Evolutionary conservation across 30 jellyfish, hydroid and myxozoan genomes (phyloP).

Genomic region (Aurelia coerulea): DNA sequence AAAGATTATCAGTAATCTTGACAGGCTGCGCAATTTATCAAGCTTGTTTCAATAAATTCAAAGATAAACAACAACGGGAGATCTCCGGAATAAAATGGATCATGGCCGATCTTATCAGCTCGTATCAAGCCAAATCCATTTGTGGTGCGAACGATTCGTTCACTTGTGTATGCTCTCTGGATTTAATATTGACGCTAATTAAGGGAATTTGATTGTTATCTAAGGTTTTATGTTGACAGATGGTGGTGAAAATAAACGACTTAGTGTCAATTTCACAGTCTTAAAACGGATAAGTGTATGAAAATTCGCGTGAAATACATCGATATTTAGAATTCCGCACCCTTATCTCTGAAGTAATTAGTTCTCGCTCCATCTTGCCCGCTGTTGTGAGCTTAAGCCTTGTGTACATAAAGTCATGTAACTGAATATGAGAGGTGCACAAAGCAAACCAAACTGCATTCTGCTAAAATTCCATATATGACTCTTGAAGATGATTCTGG

Average conservation of each 20-base stretch:
- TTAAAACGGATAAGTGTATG: conserved; percentile 6
- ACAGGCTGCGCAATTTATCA: conserved; percentile 30
- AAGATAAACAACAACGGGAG: conserved; percentile 52
- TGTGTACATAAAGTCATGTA: too few relatives aligned
- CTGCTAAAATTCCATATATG: too few relatives aligned
- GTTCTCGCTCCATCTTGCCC: too few relatives aligned
- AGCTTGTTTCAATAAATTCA: conserved; percentile 34
- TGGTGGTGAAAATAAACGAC: conserved; percentile 10
- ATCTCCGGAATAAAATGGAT: conserved; percentile 38
- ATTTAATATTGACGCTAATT: conserved; percentile 38
- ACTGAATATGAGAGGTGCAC: too few relatives aligned
- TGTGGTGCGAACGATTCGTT: conserved; percentile 32
- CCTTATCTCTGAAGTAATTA: neutral
- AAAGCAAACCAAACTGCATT: too few relatives aligned
- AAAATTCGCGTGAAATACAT: neutral
- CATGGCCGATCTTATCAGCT: conserved; percentile 23
- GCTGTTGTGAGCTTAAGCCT: too few relatives aligned
- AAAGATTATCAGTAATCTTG: neutral
- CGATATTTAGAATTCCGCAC: neutral
- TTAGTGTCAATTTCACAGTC: conserved; percentile 13
- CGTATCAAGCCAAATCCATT: conserved; percentile 22
- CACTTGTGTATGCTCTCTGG: conserved; percentile 40
- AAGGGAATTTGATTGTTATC: neutral
- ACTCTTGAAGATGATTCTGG: too few relatives aligned
- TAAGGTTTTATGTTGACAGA: conserved; percentile 35